phyloP scores from a whole-genome alignment of 1,140 invertebrate genomes.

The Drosophila obscura region DNA sequence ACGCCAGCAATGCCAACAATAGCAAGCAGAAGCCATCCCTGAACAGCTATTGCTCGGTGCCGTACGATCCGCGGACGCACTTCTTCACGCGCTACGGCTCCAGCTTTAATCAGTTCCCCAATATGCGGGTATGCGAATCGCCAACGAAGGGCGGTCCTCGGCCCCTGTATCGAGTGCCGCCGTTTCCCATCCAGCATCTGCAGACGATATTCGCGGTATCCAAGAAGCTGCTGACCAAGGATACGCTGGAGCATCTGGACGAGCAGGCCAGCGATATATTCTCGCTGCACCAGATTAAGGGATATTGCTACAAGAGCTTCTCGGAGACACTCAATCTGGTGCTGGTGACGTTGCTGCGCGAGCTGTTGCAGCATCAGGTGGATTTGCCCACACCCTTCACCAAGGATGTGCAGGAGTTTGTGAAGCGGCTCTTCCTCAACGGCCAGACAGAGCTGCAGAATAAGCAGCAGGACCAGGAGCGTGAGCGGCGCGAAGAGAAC shows the following conservation, averaged over 20 bases:
- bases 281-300: slow-evolving; percentile 86
- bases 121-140: slow-evolving; percentile 88
- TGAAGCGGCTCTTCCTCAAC: slow-evolving; percentile 92
- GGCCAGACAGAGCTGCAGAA: slow-evolving; percentile 96
- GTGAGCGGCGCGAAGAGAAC: slow-evolving; percentile 92
- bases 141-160: slow-evolving; percentile 86
- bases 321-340: slow-evolving; percentile 97
- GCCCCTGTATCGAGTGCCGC: slow-evolving; percentile 78
- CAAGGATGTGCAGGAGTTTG: slow-evolving; percentile 92
- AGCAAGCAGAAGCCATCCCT: slow-evolving; percentile 84
- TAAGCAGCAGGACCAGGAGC: slow-evolving; percentile 91
- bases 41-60: slow-evolving; percentile 87
- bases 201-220: slow-evolving; percentile 91
- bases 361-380: slow-evolving; percentile 94
- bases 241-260: slow-evolving; percentile 92
- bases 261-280: slow-evolving; percentile 92
- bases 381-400: slow-evolving; percentile 95
- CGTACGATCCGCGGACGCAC: slow-evolving; percentile 92
- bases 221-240: slow-evolving; percentile 95
- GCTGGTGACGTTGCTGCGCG: slow-evolving; percentile 95
- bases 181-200: slow-evolving; percentile 90
- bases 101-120: slow-evolving; percentile 94
- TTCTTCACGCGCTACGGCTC: slow-evolving; percentile 97
- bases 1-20: too few species aligned
- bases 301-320: slow-evolving; percentile 91